Conservation (phyloP, 2,797 vertebrate species). For the Enteromius mattozi region DNA sequence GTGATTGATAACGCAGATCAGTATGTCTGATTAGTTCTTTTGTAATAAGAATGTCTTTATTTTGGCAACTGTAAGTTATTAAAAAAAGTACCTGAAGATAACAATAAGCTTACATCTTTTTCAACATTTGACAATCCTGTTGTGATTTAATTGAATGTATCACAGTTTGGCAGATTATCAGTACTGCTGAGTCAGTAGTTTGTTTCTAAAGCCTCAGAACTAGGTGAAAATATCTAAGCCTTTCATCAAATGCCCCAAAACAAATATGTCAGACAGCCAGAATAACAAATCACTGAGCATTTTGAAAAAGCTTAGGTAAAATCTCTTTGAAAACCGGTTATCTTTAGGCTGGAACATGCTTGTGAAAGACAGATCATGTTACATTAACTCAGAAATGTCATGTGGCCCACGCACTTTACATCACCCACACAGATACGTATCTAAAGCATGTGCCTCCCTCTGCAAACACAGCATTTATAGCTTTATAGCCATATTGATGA, state of each 20-base stretch:
- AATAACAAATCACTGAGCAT: background rate
- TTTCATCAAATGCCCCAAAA: background rate
- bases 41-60: background rate
- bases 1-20: background rate
- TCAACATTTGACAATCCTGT: background rate
- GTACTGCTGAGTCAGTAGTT: background rate
- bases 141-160: background rate
- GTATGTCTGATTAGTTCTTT: background rate
- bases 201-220: constrained; percentile 9
- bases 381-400: constrained; percentile 15
- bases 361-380: background rate
- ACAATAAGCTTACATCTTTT: background rate
- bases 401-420: background rate
- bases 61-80: background rate
- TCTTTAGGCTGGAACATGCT: background rate
- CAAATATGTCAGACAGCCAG: background rate
- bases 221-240: background rate
- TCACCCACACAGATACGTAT: background rate
- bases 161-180: background rate
- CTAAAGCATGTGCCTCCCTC: background rate
- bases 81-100: background rate
- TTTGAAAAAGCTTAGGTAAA: constrained; percentile 4
- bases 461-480: constrained; percentile 20
- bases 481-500: background rate
- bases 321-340: constrained; percentile 33